These are phyloP conservation scores for Tenthredo scrophulariae DNA, from an alignment of 2,888 invertebrate species.

Conservation along the genomic window DNA sequence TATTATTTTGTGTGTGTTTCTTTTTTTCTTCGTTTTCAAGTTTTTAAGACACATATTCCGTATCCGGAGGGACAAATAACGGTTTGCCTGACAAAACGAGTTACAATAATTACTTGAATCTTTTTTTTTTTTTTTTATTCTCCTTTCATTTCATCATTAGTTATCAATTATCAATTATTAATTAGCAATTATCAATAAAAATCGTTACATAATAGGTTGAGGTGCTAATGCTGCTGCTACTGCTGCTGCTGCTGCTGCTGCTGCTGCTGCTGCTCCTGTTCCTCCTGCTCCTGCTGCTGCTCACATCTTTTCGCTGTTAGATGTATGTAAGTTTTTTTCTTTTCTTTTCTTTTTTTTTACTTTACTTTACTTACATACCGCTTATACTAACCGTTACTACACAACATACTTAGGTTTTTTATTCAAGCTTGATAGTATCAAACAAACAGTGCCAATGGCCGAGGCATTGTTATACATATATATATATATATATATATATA, in stretches of 20 bases:
- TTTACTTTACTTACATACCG: background rate
- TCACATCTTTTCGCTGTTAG: slow-evolving; percentile 12
- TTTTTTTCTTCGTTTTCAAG: slow-evolving; percentile 57
- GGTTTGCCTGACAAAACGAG: slow-evolving; percentile 30
- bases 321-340: background rate
- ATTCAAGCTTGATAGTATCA: background rate
- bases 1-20: slow-evolving; percentile 56
- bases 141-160: slow-evolving; percentile 9
- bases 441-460: background rate
- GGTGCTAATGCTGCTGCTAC: slow-evolving; percentile 36
- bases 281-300: background rate
- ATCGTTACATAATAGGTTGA: slow-evolving; percentile 74
- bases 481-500: background rate
- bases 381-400: too few relatives aligned
- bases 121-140: slow-evolving; percentile 30
- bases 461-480: background rate
- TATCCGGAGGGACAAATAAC: slow-evolving; percentile 42
- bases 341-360: background rate
- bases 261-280: background rate
- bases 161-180: slow-evolving; percentile 42
- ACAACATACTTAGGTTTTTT: background rate
- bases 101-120: slow-evolving; percentile 70
- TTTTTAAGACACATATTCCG: slow-evolving; percentile 44
- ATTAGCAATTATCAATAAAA: slow-evolving; percentile 72
- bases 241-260: background rate